These are phyloP conservation scores for Drosophila melanosoma DNA, from an alignment of 2,888 invertebrate species.

Conservation along the genomic window DNA sequence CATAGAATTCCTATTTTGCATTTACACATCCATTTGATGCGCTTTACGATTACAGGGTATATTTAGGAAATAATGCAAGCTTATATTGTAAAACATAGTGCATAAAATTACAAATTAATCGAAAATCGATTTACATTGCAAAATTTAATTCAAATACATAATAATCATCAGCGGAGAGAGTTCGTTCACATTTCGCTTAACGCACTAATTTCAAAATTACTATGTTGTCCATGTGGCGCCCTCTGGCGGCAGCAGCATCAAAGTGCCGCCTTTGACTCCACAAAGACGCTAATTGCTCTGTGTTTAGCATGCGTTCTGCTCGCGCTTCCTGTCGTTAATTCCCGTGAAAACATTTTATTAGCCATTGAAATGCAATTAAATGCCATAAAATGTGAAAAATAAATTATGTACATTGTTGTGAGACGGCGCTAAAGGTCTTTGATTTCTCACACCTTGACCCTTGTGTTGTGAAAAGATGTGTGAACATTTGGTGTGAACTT, in stretches of 20 bases:
- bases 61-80: conserved; percentile 10
- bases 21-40: not conserved
- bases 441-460: conserved; percentile 65
- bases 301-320: conserved; percentile 55
- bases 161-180: conserved; percentile 8
- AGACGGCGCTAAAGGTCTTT: conserved; percentile 66
- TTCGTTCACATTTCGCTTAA: conserved; percentile 10
- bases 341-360: conserved; percentile 68
- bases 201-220: conserved; percentile 1
- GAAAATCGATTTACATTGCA: conserved; percentile 57
- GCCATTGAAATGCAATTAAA: conserved; percentile 76
- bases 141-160: conserved; percentile 34
- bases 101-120: conserved; percentile 69
- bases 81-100: conserved; percentile 25
- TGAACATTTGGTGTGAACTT: conserved; percentile 72
- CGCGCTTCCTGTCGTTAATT: conserved; percentile 76
- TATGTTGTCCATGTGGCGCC: conserved; percentile 56
- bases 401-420: conserved; percentile 3
- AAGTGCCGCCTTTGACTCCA: conserved; percentile 51
- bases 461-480: conserved; percentile 37
- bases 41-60: conserved; percentile 27
- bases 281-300: conserved; percentile 66
- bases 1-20: not conserved
- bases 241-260: conserved; percentile 50
- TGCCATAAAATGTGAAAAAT: conserved; percentile 57